Evolutionary conservation across 2,113 vertebrate genomes (phyloP), one percentile per base, ranked within the genome.

Genomic region (Rhodinocichla rosea): DNA sequence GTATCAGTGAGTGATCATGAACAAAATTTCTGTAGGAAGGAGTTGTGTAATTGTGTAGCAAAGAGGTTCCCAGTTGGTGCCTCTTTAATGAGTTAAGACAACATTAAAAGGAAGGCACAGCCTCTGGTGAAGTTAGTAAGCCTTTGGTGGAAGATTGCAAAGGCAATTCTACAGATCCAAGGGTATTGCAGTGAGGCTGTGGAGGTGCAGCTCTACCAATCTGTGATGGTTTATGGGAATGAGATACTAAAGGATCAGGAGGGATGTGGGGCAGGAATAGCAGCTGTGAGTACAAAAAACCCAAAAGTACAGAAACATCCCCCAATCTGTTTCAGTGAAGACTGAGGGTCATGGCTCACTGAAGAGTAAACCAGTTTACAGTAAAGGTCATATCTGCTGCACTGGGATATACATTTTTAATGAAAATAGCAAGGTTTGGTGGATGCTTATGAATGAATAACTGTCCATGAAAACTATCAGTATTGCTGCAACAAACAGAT

Each of bases 161-260:
- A 79, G 20, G 15, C 23, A 70, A 23, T 37, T 59, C 85, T 4
- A 24, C 20, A 33, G 56, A 40, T 68, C 20, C 37, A 23, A 39
- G 24, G 8, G 10, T 39, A 27, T 33, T 4, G 0, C 20, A 19
- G 7, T 30, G 55, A 63, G 52, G 33, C 9, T 59, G 23, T 16
- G 60, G 62, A 92, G 11, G 3, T 1, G 4, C 8, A 73, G 24
- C 6, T 69, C 26, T 22, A 11, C 10, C 30, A 33, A 0, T 21
- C 28, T 69, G 11, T 3, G 7, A 18, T 10, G 35, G 17, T 47
- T 83, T 83, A 5, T 11, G 27, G 24, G 57, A 75, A 78, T 26
- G 44, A 59, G 16, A 9, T 27, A 5, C 2, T 30, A 9, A 89
- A 20, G 35, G 55, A 24, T 55, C 15, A 28, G 30, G 21, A 24